These are phyloP conservation scores for Zenarchopterus dispar DNA, from an alignment of 2,797 vertebrate genomes.

Conservation along the genomic window DNA sequence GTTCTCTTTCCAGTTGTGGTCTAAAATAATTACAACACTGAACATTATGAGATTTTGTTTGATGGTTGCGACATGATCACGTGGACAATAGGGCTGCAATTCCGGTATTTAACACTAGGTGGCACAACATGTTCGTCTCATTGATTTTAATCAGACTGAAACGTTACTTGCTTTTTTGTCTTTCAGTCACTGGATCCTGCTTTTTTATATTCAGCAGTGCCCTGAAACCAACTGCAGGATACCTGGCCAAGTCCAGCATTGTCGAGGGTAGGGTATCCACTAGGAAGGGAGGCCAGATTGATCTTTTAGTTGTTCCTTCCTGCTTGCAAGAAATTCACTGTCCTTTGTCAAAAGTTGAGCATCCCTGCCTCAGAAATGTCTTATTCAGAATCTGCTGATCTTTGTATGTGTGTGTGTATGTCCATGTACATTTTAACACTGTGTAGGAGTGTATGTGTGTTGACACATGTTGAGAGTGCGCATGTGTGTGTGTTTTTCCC, in stretches of 20 bases:
- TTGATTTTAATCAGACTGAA: not conserved
- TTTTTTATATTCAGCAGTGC: conserved; percentile 99
- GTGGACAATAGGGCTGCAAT: not conserved
- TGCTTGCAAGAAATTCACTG: conserved; percentile 20
- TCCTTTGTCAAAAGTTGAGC: conserved; percentile 18
- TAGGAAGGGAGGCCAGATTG: conserved; percentile 27
- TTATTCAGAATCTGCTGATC: conserved; percentile 64
- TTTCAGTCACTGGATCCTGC: conserved; percentile 96
- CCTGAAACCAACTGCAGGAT: conserved; percentile 94
- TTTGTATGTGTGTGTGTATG: conserved; percentile 70
- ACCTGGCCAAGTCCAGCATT: conserved; percentile 97
- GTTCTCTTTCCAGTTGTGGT: too few species aligned
- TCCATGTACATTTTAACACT: conserved; percentile 69
- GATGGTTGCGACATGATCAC: too few species aligned
- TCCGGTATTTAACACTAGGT: conserved; percentile 42
- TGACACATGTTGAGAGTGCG: conserved; percentile 34
- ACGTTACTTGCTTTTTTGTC: not conserved
- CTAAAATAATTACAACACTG: too few species aligned
- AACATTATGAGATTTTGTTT: too few species aligned
- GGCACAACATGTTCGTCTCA: conserved; percentile 25
- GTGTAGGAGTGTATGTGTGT: conserved; percentile 51
- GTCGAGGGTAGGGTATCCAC: conserved; percentile 90
- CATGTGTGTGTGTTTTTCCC: conserved; percentile 71
- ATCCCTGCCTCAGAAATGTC: conserved; percentile 31
- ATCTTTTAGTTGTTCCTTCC: conserved; percentile 19